A percentile compares a stretch with the other conserved stretches of the same genome.
Evolutionary conservation across 2,113 vertebrate species (phyloP).

Genomic region (Gyps fulvus): DNA sequence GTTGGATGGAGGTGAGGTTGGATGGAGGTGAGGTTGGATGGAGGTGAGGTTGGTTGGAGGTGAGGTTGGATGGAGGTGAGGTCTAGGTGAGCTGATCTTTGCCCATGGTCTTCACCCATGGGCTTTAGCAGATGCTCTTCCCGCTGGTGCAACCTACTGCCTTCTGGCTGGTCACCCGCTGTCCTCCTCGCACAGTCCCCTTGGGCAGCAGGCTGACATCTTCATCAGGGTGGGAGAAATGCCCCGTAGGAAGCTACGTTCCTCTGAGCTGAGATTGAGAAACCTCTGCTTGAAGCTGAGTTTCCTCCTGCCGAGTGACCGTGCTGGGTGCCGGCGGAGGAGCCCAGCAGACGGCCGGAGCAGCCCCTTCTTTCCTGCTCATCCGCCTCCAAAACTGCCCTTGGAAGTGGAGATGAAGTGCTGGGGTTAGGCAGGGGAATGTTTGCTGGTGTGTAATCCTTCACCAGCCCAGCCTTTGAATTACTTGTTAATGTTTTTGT

Average conservation of each 20-base stretch:
- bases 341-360: neutral
- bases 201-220: neutral
- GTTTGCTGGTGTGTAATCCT: neutral
- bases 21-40: neutral
- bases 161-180: accelerated
- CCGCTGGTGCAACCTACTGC: neutral
- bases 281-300: neutral
- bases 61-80: neutral
- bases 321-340: accelerated
- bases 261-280: neutral
- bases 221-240: accelerated
- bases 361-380: neutral
- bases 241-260: neutral
- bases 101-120: neutral
- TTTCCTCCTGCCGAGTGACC: neutral
- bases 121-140: neutral
- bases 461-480: neutral
- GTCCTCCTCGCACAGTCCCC: accelerated
- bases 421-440: neutral
- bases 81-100: neutral
- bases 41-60: neutral
- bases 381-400: neutral
- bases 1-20: neutral
- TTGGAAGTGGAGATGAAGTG: neutral
- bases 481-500: neutral